Evolutionary conservation across 2,797 vertebrate species (phyloP).

Genomic region (Anisognathus igniventris): DNA sequence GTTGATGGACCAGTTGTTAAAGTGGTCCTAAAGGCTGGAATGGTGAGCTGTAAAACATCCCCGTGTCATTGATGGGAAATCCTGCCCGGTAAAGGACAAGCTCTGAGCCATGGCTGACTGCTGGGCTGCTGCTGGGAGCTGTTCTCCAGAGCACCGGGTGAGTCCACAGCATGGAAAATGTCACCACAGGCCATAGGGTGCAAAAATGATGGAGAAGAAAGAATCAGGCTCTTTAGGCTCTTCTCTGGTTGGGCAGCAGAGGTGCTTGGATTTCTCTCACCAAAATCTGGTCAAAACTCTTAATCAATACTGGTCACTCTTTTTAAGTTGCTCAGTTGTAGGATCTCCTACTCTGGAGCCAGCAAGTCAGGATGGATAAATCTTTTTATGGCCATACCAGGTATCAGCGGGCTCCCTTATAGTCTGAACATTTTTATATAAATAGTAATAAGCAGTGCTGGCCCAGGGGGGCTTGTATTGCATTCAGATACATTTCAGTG

Average conservation of each 20-base stretch:
- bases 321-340: not conserved
- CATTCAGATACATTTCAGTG: not conserved
- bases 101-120: not conserved
- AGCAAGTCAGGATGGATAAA: not conserved
- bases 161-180: not conserved
- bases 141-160: not conserved
- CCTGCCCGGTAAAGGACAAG: not conserved
- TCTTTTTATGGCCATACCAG: not conserved
- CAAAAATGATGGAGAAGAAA: not conserved
- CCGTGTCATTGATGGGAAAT: not conserved
- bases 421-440: not conserved
- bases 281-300: not conserved
- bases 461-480: not conserved
- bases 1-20: not conserved
- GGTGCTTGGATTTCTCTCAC: not conserved
- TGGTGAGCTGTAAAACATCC: not conserved
- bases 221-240: not conserved
- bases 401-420: not conserved
- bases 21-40: not conserved
- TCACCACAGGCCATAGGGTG: fast-evolving
- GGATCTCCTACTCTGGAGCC: not conserved
- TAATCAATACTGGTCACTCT: not conserved
- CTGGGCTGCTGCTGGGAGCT: not conserved
- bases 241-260: not conserved
- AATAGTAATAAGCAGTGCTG: not conserved